These are phyloP conservation scores for Trichogramma pretiosum DNA, from an alignment of 1,140 invertebrate species.

Conservation along the genomic window DNA sequence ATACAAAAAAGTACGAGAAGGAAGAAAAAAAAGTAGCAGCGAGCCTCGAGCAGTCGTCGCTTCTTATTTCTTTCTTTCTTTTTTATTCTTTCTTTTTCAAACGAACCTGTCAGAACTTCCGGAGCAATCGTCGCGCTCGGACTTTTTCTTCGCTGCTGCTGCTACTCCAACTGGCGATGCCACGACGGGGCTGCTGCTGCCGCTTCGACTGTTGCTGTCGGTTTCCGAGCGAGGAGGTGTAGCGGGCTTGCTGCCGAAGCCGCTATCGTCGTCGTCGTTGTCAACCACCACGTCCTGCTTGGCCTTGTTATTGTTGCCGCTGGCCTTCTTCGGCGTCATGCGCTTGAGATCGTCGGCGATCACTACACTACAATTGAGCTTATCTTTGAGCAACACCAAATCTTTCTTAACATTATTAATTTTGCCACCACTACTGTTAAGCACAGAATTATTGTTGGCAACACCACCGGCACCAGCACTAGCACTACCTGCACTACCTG, in stretches of 20 bases:
- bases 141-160: too few relatives aligned
- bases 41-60: too few relatives aligned
- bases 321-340: constrained; percentile 14
- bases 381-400: too few relatives aligned
- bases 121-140: too few relatives aligned
- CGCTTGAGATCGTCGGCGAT: constrained; percentile 17
- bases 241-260: neutral
- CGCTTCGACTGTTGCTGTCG: neutral
- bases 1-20: too few relatives aligned
- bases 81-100: too few relatives aligned
- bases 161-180: too few relatives aligned
- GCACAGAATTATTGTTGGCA: neutral
- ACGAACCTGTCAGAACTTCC: too few relatives aligned
- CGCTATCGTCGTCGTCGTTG: constrained; percentile 17
- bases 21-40: too few relatives aligned
- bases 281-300: constrained; percentile 8
- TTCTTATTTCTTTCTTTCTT: too few relatives aligned
- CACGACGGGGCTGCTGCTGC: neutral
- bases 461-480: neutral
- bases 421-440: constrained; percentile 4
- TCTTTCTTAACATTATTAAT: too few relatives aligned
- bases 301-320: constrained; percentile 3
- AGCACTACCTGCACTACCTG: neutral
- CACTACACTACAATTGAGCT: constrained; percentile 17
- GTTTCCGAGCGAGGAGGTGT: neutral